These are phyloP conservation scores for Mus spicilegus DNA, from an alignment of 2,113 vertebrate genomes.

Conservation along the genomic window DNA sequence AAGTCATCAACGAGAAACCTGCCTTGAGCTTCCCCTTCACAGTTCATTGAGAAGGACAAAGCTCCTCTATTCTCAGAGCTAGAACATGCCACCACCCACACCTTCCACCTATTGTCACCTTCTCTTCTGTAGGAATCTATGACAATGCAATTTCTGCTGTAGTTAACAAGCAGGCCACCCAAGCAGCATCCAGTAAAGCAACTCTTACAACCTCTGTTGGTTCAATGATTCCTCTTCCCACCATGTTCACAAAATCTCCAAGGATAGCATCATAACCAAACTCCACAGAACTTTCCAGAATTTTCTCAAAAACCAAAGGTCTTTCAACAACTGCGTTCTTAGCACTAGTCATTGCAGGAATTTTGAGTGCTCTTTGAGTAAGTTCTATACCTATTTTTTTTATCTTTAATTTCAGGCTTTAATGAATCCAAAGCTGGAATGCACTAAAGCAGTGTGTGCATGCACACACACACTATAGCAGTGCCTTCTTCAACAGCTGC, in stretches of 20 bases:
- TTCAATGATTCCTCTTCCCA: conserved; percentile 86
- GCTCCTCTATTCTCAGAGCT: conserved; percentile 74
- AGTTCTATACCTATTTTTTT: neutral
- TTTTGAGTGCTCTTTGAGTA: neutral
- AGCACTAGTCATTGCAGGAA: neutral
- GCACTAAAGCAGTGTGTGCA: neutral
- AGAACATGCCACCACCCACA: conserved; percentile 94
- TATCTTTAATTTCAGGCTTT: neutral
- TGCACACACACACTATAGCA: conserved; percentile 77
- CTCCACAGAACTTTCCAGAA: neutral
- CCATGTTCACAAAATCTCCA: neutral
- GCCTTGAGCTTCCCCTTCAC: neutral
- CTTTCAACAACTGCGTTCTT: neutral
- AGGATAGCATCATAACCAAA: neutral
- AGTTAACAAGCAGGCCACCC: neutral
- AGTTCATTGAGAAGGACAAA: conserved; percentile 33
- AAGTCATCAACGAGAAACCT: neutral
- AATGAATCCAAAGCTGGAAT: neutral
- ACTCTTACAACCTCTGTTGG: conserved; percentile 96
- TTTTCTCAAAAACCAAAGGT: neutral
- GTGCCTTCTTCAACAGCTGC: conserved; percentile 98
- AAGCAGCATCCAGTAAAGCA: conserved; percentile 91
- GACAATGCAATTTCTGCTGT: conserved; percentile 92
- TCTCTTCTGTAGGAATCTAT: conserved; percentile 96
- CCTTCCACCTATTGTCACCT: conserved; percentile 92